phyloP scores from a whole-genome alignment of 2,113 vertebrate species.

The Pteruthius melanotis region DNA sequence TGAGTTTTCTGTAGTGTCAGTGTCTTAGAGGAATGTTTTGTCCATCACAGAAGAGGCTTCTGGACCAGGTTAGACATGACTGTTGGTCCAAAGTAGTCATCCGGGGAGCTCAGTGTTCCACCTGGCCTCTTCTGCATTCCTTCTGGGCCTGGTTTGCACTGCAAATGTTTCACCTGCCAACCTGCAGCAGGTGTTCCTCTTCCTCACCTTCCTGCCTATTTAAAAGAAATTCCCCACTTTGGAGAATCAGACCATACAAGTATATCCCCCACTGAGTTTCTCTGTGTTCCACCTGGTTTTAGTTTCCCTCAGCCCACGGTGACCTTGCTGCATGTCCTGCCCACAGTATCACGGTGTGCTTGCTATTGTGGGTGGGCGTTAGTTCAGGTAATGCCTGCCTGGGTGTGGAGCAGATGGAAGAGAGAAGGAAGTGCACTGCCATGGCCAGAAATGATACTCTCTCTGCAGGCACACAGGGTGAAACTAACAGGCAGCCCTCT shows the following conservation, averaged over 20 bases:
- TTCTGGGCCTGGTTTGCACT: neutral
- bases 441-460: fast-evolving
- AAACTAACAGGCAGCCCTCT: neutral
- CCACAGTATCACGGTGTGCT: fast-evolving
- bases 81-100: neutral
- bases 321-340: neutral
- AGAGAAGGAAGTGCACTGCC: neutral
- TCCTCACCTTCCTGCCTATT: neutral
- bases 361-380: neutral
- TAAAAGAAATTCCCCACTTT: neutral
- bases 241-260: neutral
- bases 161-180: neutral
- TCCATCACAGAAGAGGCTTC: neutral
- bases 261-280: neutral
- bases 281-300: neutral
- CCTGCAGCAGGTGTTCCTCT: neutral
- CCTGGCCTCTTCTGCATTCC: fast-evolving
- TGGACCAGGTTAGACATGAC: neutral
- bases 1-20: neutral
- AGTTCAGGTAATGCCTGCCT: neutral
- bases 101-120: neutral
- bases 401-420: neutral
- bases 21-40: neutral
- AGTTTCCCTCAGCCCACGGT: neutral
- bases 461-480: neutral